Base-by-base conservation (phyloP, 1,140 invertebrate species). In the Muscidifurax raptorellus region DNA sequence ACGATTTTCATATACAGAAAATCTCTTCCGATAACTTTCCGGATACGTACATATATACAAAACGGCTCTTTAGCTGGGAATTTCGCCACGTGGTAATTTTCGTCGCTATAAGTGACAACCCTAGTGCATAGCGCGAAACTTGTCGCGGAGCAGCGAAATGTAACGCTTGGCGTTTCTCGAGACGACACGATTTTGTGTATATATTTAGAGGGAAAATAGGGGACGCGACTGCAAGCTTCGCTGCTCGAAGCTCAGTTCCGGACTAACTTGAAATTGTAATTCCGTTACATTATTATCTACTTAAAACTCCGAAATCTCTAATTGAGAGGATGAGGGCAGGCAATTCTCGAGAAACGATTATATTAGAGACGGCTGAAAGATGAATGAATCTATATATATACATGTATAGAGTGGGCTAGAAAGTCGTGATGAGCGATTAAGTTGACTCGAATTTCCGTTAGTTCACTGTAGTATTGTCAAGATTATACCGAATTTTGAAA, bases 231-330 rank as follows among this genome's bases (percentile, higher is more conserved):
- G 36, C 25, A n/a, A n/a, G 6, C 22, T 22, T 25, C 18, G 47
- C 47, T 66, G 28, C 0, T 22, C 52, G 59, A 28, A 18, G 15
- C 76, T n/a, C 52, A 18, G 27, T 30, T 36, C 25, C 64, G 36
- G 18, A 69, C 78, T 59, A 69, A 69, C 32, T 69, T 47, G 10
- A 67, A 76, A 82, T 40, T 66, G 72, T 67, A 67, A 82, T 64
- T 76, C 25, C 25, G 32, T 82, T 82, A 82, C 81, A 67, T 6
- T 44, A 76, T 82, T 76, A 82, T 82, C 59, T 22, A 67, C 74
- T 76, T 59, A 22, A 64, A 75, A 76, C 32, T 75, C 9, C 71
- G 71, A 44, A 44, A 47, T 47, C 25, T 9, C 74, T 76, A 76
- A 76, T 76, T 76, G 40, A 30, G 32, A 36, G 9, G 66, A 30